Evolutionary conservation across 2,888 invertebrate species (phyloP), one percentile per base, ranked within the genome.

Genomic region (Idaea straminata): DNA sequence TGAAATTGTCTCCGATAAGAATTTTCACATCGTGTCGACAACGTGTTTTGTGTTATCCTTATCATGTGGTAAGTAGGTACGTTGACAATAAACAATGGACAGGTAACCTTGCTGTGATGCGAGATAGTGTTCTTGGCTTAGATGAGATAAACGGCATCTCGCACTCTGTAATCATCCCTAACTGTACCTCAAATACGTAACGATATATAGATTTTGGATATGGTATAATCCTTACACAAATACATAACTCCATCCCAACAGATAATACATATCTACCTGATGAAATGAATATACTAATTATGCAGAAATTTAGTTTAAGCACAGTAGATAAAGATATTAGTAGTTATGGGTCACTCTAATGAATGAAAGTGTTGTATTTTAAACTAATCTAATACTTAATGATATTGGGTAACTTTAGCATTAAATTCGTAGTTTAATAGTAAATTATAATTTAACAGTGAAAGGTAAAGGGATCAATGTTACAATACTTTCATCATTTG

Each of bases 61-160:
- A 87, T 86, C 85, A 82, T 79, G 78, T 69, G 70, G 73, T 47
- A 47, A 47, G 47, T 25, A 25, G 25, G 15, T 58, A 58, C 58
- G 78, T 77, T 79, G 81, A 85, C 85, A 87, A 88, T 86, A 85
- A 85, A 89, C 89, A 89, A 88, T 88, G 83, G 85, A 72, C 76
- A 76, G 79, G 78, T 84, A 84, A 84, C 88, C 88, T 88, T 89
- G 88, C 70, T 73, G 70, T 75, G 78, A 80, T 75, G 78, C 70
- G 78, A 80, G 83, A 83, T 86, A 83, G 79, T 79, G 70, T 73
- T 70, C 65, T 72, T 66, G 70, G 72, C 74, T 68, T 68, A 68
- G 64, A 72, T 66, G 69, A 83, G 83, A 86, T 84, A 82, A 84
- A 77, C 65, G 68, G 72, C 74, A 77, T 47, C 47, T 38, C 38